A percentile compares a stretch with the other conserved stretches of the same genome.
Evolutionary conservation across 1,140 invertebrate genomes (phyloP).

Genomic region (Drosophila obscura): DNA sequence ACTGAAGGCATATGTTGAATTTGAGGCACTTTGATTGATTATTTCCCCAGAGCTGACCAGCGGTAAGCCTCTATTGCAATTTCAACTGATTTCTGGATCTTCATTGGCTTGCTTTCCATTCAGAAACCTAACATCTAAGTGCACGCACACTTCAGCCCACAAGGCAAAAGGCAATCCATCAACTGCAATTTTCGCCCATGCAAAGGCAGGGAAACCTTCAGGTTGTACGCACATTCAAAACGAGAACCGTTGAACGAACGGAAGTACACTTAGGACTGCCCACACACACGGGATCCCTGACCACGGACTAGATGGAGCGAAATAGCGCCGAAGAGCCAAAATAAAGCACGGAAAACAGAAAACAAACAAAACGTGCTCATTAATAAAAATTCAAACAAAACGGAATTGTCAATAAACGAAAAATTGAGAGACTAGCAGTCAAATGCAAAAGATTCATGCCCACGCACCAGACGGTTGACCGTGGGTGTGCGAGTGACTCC

Average conservation of each 20-base stretch:
- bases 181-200: constrained; percentile 26
- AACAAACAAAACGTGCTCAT: constrained; percentile 74
- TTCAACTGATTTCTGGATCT: no score
- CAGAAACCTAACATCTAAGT: no score
- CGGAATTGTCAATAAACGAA: constrained; percentile 71
- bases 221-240: constrained; percentile 58
- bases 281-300: constrained; percentile 54
- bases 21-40: neutral
- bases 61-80: no score
- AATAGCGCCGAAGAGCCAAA: constrained; percentile 19
- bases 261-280: constrained; percentile 72
- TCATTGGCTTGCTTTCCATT: no score
- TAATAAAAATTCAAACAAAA: constrained; percentile 61
- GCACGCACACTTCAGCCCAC: constrained; percentile 3
- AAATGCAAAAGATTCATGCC: constrained; percentile 50
- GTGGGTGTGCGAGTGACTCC: constrained; percentile 62
- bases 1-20: constrained; percentile 9
- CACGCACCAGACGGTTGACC: constrained; percentile 49
- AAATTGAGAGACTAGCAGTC: constrained; percentile 42
- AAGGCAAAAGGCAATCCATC: constrained; percentile 14
- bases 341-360: constrained; percentile 33
- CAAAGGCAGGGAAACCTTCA: constrained; percentile 23
- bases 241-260: constrained; percentile 66
- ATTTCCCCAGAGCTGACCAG: no score
- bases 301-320: constrained; percentile 31